These are phyloP conservation scores for Netelia fuscicornis DNA, from an alignment of 2,888 invertebrate species.

Conservation along the genomic window DNA sequence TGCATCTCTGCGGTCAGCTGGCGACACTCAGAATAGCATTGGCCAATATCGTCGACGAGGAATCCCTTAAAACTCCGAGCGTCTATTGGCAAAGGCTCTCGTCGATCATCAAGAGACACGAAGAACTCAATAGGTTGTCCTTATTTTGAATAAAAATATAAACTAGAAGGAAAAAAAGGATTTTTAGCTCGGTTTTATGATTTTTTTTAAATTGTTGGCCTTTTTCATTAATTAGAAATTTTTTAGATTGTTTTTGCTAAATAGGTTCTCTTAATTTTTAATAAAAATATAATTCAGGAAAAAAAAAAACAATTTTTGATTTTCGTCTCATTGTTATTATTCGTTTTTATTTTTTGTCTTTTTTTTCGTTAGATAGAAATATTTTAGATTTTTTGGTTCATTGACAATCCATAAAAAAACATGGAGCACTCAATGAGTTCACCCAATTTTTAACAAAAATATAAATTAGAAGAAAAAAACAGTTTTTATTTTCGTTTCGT, in stretches of 20 bases:
- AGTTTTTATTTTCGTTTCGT: too few species aligned
- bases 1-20: conserved; percentile 78
- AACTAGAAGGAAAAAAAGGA: neutral
- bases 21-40: conserved; percentile 53
- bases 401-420: too few species aligned
- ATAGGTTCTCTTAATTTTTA: conserved; percentile 48
- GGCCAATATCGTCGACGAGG: conserved; percentile 54
- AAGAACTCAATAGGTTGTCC: conserved; percentile 65
- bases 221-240: too few species aligned
- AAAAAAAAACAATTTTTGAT: too few species aligned
- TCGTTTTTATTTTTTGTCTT: neutral
- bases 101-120: conserved; percentile 63
- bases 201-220: too few species aligned
- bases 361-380: neutral
- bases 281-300: neutral
- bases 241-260: conserved; percentile 21
- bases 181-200: too few species aligned
- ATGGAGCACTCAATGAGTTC: too few species aligned
- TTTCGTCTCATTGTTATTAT: too few species aligned
- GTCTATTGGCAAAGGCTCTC: conserved; percentile 57
- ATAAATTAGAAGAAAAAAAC: too few species aligned
- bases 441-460: too few species aligned
- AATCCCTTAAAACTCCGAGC: conserved; percentile 35
- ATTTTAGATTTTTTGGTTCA: too few species aligned
- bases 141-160: neutral